These are phyloP conservation scores for Mus spicilegus DNA, from an alignment of 2,113 vertebrate genomes.

Conservation along the genomic window DNA sequence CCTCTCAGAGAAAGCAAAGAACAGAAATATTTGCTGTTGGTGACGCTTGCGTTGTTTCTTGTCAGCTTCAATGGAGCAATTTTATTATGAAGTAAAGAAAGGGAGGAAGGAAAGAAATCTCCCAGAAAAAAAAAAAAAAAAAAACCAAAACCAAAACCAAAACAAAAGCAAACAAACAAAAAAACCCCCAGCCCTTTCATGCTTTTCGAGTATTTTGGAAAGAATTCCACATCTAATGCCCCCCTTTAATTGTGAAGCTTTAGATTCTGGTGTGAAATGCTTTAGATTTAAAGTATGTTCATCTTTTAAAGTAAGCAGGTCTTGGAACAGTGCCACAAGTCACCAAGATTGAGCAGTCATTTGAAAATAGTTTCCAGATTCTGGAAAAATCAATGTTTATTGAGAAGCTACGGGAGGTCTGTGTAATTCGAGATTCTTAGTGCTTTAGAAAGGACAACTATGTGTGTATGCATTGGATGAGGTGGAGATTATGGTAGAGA, in stretches of 20 bases:
- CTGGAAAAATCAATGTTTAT: background rate
- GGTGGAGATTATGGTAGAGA: background rate
- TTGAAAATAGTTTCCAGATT: conserved; percentile 33
- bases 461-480: background rate
- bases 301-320: conserved; percentile 10
- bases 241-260: background rate
- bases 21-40: background rate
- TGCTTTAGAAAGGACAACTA: background rate
- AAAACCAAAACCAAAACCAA: background rate
- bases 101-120: background rate
- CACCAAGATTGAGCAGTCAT: background rate
- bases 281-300: conserved; percentile 55
- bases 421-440: background rate
- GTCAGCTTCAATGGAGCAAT: background rate
- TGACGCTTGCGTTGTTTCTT: background rate
- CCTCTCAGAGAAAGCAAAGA: background rate
- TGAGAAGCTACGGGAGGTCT: background rate
- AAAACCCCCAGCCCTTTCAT: background rate
- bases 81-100: conserved; percentile 36
- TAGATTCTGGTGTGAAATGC: background rate
- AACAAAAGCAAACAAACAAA: background rate
- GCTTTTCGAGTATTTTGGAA: conserved; percentile 31
- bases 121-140: background rate
- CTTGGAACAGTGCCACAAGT: background rate
- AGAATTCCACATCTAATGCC: conserved; percentile 4